A percentile compares a stretch with the other conserved stretches of the same genome.
Conservation (phyloP, 2,797 vertebrate species). For the Eptatretus atami region DNA sequence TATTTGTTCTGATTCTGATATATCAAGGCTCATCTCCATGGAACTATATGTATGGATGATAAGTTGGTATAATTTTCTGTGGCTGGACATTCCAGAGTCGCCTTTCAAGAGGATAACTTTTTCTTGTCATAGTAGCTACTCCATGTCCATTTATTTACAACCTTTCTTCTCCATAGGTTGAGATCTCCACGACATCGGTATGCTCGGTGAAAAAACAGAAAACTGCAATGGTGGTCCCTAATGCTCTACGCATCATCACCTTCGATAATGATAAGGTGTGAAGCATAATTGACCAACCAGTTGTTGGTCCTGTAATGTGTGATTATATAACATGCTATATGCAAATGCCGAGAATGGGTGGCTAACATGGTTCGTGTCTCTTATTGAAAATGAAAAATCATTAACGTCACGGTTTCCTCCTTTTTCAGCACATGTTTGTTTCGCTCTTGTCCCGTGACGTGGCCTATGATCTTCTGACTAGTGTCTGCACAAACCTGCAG, state of each 20-base stretch:
- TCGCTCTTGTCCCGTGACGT: slow-evolving; percentile 73
- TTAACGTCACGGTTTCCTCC: slow-evolving; percentile 8
- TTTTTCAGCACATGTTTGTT: slow-evolving; percentile 53
- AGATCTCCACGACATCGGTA: slow-evolving; percentile 50
- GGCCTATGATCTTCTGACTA: slow-evolving; percentile 48
- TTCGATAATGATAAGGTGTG: slow-evolving; percentile 50
- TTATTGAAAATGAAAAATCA: background rate
- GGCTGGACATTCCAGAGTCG: too few species aligned
- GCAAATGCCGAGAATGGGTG: background rate
- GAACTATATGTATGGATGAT: too few species aligned
- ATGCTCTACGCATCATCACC: slow-evolving; percentile 63
- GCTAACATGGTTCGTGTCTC: background rate
- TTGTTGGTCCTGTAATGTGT: background rate
- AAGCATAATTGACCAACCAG: background rate
- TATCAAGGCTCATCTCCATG: too few species aligned
- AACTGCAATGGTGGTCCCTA: slow-evolving; percentile 58
- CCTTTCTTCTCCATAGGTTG: slow-evolving; percentile 22
- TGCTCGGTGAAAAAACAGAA: slow-evolving; percentile 76
- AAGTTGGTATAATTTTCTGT: too few species aligned
- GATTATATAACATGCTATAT: background rate
- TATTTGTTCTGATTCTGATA: too few species aligned
- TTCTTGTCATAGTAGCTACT: too few species aligned
- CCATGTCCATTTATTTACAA: too few species aligned
- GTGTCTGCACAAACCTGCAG: slow-evolving; percentile 79
- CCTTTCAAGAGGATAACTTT: too few species aligned